Conservation (phyloP, 2,797 vertebrate genomes). For the Rhabdomys pumilio region DNA sequence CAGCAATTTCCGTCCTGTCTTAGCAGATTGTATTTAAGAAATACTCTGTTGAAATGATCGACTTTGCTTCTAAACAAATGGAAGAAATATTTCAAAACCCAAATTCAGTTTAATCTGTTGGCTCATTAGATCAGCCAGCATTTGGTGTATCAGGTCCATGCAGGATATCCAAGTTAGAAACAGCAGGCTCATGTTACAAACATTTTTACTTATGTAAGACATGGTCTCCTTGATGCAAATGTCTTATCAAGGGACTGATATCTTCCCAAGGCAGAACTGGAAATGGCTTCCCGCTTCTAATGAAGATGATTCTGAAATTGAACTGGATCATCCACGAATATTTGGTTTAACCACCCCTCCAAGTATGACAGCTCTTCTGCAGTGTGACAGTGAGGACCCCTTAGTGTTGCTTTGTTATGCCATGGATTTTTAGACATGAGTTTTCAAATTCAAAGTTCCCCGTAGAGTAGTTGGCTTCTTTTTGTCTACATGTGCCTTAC, state of each 20-base stretch:
- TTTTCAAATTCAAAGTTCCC: conserved; percentile 46
- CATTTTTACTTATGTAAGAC: not conserved
- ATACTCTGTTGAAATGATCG: conserved; percentile 45
- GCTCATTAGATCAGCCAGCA: not conserved
- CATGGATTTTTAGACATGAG: not conserved
- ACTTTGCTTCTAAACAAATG: conserved; percentile 48
- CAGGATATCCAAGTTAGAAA: not conserved
- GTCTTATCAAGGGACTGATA: not conserved
- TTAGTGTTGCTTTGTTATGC: conserved; percentile 10
- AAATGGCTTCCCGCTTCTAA: not conserved
- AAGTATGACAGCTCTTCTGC: not conserved
- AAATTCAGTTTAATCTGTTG: conserved; percentile 40
- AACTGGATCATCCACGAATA: conserved; percentile 1
- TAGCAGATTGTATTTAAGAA: conserved; percentile 41
- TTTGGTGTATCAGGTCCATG: conserved; percentile 2
- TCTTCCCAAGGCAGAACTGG: not conserved
- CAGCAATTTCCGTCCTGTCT: not conserved
- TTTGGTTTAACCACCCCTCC: conserved; percentile 2
- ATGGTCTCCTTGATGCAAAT: not conserved
- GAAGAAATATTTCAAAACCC: conserved; percentile 58
- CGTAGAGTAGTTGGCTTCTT: not conserved
- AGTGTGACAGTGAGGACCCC: not conserved
- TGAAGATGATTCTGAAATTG: conserved; percentile 12
- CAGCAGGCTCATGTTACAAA: conserved; percentile 2
- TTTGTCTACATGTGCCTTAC: conserved; percentile 16